A percentile compares a stretch with the other conserved stretches of the same genome.
phyloP scores from a whole-genome alignment of 1,140 invertebrate genomes.

The Pantala flavescens region DNA sequence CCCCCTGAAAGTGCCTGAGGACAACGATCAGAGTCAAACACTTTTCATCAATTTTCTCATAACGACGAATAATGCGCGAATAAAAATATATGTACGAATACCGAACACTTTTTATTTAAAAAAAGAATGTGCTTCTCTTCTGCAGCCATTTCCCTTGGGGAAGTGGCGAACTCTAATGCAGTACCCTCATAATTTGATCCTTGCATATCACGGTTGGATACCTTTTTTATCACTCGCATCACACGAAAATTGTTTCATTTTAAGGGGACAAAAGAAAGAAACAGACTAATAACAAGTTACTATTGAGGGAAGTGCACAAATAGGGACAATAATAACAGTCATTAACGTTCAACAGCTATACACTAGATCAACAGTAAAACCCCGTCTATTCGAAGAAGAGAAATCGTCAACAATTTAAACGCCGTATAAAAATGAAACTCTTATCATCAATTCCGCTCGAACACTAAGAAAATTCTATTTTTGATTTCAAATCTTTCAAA shows the following conservation, averaged over 20 bases:
- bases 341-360: background rate
- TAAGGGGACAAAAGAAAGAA: background rate
- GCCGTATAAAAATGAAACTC: too few relatives aligned
- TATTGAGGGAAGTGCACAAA: background rate
- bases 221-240: background rate
- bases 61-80: background rate
- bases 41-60: background rate
- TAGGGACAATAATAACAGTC: background rate
- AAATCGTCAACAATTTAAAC: too few relatives aligned
- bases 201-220: background rate
- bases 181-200: too few relatives aligned
- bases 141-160: too few relatives aligned
- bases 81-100: slow-evolving; percentile 8
- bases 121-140: background rate
- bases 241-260: background rate
- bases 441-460: too few relatives aligned
- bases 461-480: too few relatives aligned
- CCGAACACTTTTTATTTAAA: background rate
- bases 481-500: too few relatives aligned
- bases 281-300: background rate
- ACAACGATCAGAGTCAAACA: background rate
- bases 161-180: too few relatives aligned
- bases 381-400: background rate
- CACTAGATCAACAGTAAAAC: background rate
- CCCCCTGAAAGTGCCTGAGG: background rate